These are phyloP conservation scores for Hippoglossus stenolepis DNA, from an alignment of 2,113 vertebrate species.

Conservation along the genomic window DNA sequence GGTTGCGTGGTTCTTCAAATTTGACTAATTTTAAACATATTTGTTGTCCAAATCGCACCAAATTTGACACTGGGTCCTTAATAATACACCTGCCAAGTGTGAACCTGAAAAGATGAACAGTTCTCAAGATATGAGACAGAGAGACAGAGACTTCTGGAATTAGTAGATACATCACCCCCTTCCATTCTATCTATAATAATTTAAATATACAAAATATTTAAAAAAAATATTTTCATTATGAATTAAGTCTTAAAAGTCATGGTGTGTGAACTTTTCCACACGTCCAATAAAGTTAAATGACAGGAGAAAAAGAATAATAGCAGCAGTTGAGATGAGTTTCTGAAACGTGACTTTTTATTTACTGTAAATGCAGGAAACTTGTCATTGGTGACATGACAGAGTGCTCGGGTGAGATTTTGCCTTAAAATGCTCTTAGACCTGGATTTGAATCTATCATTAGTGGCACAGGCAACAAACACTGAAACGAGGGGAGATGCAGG, in stretches of 20 bases:
- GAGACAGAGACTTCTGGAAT: too few relatives aligned
- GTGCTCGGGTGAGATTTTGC: slow-evolving; percentile 8
- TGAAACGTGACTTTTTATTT: slow-evolving; percentile 9
- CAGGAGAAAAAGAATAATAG: slow-evolving; percentile 24
- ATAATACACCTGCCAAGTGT: too few relatives aligned
- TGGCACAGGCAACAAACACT: slow-evolving; percentile 60
- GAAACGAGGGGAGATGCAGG: slow-evolving; percentile 36
- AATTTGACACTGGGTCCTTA: too few relatives aligned
- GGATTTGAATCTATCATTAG: slow-evolving; percentile 73
- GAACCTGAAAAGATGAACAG: too few relatives aligned
- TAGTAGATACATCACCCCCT: too few relatives aligned
- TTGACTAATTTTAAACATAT: too few relatives aligned
- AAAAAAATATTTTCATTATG: neutral
- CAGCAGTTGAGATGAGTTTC: slow-evolving; percentile 15
- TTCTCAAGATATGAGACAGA: too few relatives aligned
- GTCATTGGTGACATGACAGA: slow-evolving; percentile 56
- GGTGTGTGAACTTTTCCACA: neutral
- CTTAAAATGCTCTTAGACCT: slow-evolving; percentile 57
- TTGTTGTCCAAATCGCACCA: too few relatives aligned
- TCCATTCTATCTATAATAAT: neutral
- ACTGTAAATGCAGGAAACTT: slow-evolving; percentile 45
- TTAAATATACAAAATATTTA: neutral
- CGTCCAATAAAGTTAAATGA: slow-evolving; percentile 4
- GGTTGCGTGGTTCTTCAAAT: too few relatives aligned
- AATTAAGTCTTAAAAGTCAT: neutral